Base-by-base conservation (phyloP, 2,113 vertebrate species). In the Oncorhynchus tshawytscha region DNA sequence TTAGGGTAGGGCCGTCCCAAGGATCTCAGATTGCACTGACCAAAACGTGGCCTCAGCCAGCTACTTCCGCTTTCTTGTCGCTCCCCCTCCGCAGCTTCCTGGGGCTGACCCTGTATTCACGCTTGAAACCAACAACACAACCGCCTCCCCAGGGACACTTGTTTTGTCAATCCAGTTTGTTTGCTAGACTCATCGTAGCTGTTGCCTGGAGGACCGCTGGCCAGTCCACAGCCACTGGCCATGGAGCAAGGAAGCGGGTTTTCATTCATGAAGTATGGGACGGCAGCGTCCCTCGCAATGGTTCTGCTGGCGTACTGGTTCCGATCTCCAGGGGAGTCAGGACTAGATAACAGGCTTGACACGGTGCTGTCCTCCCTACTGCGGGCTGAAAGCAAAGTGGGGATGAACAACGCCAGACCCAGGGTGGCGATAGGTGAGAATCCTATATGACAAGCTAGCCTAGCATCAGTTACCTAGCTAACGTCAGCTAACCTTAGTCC, bases 381-480 rank as follows among this genome's bases (percentile, higher is more conserved):
- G 3, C 91, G 88, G 57, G 94, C 94, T 8, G 94, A 95, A 25
- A 64, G 83, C 4, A 95, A 94, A 85, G 94, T 91, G 71, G 93
- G 88, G 1, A 68, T 92, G 57, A 88, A 84, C 9, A 18, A 74
- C 71, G 73, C 82, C 25, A 90, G 91, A 88, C 94, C 94, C 15
- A 88, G 81, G 86, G 93, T 94, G 69, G 94, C 94, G 0, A 85
- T 95, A 3, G 94, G 94, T 95, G 73, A 87, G 79, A 75, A 16
- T 77, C 80, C 80, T 74, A 9, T 25, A 22, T 12, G 8, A 49
- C 39, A 15, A 25, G 68, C 1, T 22, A 48, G n/a, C 45, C 20
- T 11, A 70, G 11, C 29, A 7, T 11, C 45, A 27, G 51, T 18
- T 54, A 20, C 4, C 11, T 11, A 11, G 9, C 68, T 48, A 49